phyloP scores from a whole-genome alignment of 2,888 invertebrate genomes.

The Poecilus cupreus region DNA sequence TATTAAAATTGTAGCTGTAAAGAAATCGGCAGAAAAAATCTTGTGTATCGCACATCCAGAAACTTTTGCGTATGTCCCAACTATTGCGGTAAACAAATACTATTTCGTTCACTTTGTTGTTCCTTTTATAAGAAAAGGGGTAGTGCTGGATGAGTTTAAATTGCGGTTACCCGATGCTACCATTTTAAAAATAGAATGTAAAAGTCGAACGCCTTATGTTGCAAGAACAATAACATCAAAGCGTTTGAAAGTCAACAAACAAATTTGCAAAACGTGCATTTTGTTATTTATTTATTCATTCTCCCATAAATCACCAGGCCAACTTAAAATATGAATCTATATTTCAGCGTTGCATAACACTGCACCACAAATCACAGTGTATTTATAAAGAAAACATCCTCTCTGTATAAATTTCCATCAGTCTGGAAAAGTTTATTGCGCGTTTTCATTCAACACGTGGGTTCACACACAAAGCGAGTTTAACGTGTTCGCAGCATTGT shows the following conservation, averaged over 20 bases:
- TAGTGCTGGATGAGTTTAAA: background rate
- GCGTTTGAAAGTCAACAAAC: too few species aligned
- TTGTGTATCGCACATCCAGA: too few species aligned
- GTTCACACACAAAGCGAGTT: too few species aligned
- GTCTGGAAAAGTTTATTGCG: background rate
- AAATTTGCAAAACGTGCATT: background rate
- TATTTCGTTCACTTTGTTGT: too few species aligned
- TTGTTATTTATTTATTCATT: background rate
- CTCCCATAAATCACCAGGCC: background rate
- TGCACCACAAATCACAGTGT: background rate
- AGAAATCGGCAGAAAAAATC: too few species aligned
- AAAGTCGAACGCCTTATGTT: background rate
- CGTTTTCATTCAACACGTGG: background rate
- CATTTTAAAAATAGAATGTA: too few species aligned
- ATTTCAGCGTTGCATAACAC: background rate
- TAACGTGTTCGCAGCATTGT: background rate
- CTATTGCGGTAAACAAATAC: too few species aligned
- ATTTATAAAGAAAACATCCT: slow-evolving; percentile 16
- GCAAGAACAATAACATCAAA: background rate
- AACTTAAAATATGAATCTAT: background rate
- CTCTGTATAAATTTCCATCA: background rate
- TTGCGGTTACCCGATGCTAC: background rate
- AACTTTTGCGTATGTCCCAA: too few species aligned
- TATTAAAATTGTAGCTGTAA: background rate
- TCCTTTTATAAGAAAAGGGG: too few species aligned